Evolutionary conservation across 2,888 invertebrate genomes (phyloP), one percentile per base, ranked within the genome.

Genomic region (Myopa tessellatipennis): DNA sequence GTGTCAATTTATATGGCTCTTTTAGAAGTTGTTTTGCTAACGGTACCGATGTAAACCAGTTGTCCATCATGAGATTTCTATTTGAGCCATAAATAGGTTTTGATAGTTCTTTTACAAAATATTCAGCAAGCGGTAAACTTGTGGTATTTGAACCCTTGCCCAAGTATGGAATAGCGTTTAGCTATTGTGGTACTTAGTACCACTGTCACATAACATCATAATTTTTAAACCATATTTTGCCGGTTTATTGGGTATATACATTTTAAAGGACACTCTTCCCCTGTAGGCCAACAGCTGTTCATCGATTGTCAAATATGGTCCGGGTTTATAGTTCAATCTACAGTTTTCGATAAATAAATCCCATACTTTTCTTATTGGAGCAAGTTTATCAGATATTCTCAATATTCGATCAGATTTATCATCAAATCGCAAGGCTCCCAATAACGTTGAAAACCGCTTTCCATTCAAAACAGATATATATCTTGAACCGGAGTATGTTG

Each of bases 221-320:
- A 18, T 18, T 36, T 63, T 3, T 4, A 63, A n/a, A 50, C 63
- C 63, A 55, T 65, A 76, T 76, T 69, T 76, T 6, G 45, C 71
- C 50, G 70, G 36, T 63, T 70, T 76, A 71, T 63, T 71, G 61
- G 71, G 71, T 18, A 70, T 76, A 52, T 76, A 76, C 50, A 76
- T 63, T 65, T 71, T 70, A 58, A 76, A 65, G 45, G 71, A 52
- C n/a, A 26, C 70, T 71, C 76, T 71, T 61, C 76, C 71, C 61
- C 71, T 60, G 40, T 70, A 76, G 26, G 77, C 40, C 18, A 72
- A 71, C 34, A 77, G 65, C 71, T 71, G 55, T 55, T 65, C 50
- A 71, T 77, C 65, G 10, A 55, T 12, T 5, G 55, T 55, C 5
- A 55, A 6, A 26, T 26, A 26, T 26, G 26, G 26, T 26, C 26